These are phyloP conservation scores for Anolis sagrei DNA, from an alignment of 2,113 vertebrate genomes.

Conservation along the genomic window DNA sequence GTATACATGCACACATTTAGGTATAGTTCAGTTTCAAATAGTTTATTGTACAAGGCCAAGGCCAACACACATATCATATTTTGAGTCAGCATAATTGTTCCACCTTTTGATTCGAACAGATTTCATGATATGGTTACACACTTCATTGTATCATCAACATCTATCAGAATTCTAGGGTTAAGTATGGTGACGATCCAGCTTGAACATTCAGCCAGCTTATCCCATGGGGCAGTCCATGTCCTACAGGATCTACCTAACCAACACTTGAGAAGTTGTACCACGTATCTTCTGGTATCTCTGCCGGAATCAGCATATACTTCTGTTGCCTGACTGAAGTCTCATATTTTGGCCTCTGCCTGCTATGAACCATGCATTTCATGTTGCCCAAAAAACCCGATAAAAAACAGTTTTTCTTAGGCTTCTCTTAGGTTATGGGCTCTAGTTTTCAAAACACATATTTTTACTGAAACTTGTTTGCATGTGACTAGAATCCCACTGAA, in stretches of 20 bases:
- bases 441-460: not conserved
- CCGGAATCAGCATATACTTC: not conserved
- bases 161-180: not conserved
- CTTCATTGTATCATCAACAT: not conserved
- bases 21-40: not conserved
- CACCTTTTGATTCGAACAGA: not conserved
- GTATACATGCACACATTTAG: not conserved
- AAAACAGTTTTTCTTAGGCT: not conserved
- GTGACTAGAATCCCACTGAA: not conserved
- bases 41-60: too few relatives aligned
- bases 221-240: not conserved
- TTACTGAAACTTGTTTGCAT: not conserved
- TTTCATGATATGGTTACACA: not conserved
- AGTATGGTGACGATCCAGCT: not conserved
- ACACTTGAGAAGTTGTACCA: too few relatives aligned
- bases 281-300: too few relatives aligned
- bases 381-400: not conserved
- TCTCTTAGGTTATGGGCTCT: not conserved
- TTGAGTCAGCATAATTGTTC: not conserved
- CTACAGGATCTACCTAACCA: too few relatives aligned
- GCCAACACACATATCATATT: not conserved
- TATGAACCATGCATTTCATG: not conserved
- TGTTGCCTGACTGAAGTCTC: not conserved
- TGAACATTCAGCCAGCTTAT: not conserved
- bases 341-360: not conserved